These are phyloP conservation scores for Panthera leo DNA, from an alignment of 2,113 vertebrate genomes.

Conservation along the genomic window DNA sequence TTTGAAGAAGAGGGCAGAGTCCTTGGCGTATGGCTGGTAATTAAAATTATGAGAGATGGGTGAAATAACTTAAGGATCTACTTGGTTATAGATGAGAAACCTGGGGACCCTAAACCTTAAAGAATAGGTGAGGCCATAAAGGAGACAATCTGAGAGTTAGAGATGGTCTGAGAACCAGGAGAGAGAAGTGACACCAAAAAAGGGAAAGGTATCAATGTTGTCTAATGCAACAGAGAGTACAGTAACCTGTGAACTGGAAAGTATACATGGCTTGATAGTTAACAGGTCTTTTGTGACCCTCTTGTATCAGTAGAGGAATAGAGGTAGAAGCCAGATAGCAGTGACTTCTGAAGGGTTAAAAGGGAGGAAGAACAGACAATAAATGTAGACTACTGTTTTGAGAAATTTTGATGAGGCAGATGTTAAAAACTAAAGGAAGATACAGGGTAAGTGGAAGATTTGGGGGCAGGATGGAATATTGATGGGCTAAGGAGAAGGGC, in stretches of 20 bases:
- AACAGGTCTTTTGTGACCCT: not conserved
- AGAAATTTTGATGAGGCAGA: not conserved
- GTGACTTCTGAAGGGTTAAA: not conserved
- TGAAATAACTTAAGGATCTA: not conserved
- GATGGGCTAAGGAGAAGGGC: not conserved
- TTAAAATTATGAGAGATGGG: not conserved
- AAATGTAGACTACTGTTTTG: not conserved
- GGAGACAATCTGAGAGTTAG: not conserved
- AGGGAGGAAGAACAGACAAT: not conserved
- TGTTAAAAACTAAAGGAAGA: not conserved
- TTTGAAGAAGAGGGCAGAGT: not conserved
- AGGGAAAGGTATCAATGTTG: not conserved
- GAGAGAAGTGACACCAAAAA: not conserved
- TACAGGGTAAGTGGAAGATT: not conserved
- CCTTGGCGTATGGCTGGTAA: not conserved
- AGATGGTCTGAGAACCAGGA: not conserved
- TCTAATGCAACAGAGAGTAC: not conserved
- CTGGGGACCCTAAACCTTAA: not conserved
- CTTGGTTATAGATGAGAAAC: not conserved
- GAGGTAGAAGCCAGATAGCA: not conserved
- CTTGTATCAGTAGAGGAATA: not conserved
- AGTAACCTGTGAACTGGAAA: not conserved
- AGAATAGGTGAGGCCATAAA: not conserved
- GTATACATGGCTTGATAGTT: not conserved
- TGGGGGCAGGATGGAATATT: not conserved